Percentiles rank a stretch among this genome's conserved stretches.
These are phyloP conservation scores for Pseudomyrmex flavicornis DNA, from an alignment of 1,140 invertebrate genomes.

Conservation along the genomic window DNA sequence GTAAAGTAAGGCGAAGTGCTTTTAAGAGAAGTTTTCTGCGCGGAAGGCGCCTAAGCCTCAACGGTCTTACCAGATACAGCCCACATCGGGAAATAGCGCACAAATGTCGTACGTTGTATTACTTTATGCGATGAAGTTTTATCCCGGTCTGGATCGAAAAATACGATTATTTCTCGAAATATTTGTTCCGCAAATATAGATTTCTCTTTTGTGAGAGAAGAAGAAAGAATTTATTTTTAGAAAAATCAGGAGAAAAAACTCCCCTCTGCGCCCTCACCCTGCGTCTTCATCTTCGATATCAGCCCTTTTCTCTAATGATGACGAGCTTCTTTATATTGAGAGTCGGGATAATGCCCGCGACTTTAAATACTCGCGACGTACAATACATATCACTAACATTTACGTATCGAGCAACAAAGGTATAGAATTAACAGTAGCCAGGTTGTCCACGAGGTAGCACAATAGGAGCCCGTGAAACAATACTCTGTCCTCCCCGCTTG, in stretches of 20 bases:
- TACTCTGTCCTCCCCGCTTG: constrained; percentile 40
- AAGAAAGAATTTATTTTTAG: too few species aligned
- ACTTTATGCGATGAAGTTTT: constrained; percentile 30
- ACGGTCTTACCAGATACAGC: neutral
- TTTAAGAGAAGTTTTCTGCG: constrained; percentile 39
- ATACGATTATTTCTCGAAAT: neutral
- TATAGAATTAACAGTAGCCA: constrained; percentile 65
- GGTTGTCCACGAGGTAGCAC: constrained; percentile 35
- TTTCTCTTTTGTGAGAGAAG: too few species aligned
- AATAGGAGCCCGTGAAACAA: constrained; percentile 60
- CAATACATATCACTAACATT: constrained; percentile 51
- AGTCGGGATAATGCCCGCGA: constrained; percentile 30
- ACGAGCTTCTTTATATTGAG: constrained; percentile 25
- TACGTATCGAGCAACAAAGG: constrained; percentile 29
- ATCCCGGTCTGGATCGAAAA: neutral
- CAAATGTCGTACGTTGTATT: constrained; percentile 14
- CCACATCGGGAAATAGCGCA: constrained; percentile 6
- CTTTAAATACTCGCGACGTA: constrained; percentile 45
- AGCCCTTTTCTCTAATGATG: neutral
- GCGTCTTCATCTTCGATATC: neutral
- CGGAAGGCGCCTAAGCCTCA: constrained; percentile 1
- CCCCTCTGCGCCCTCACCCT: too few species aligned
- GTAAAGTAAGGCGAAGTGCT: constrained; percentile 8
- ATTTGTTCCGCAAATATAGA: too few species aligned
- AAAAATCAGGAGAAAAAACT: too few species aligned